Conservation (phyloP, 2,797 vertebrate genomes). For the Microhierax caerulescens region DNA sequence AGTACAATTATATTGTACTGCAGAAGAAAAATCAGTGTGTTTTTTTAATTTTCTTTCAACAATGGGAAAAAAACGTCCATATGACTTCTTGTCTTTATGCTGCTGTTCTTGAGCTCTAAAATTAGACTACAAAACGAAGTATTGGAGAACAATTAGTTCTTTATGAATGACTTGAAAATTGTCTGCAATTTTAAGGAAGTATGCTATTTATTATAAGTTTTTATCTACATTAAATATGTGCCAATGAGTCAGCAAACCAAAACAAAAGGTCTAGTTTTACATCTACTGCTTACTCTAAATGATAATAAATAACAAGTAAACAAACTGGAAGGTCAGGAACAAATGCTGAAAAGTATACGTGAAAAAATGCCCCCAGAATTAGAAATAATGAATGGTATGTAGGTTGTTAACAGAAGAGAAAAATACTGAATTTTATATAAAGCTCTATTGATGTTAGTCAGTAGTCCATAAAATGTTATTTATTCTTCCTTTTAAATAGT, state of each 20-base stretch:
- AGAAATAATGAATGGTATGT: not conserved
- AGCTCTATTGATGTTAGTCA: not conserved
- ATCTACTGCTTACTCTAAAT: not conserved
- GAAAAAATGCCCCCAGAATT: not conserved
- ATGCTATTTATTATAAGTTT: not conserved
- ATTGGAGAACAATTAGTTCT: not conserved
- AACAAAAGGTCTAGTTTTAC: not conserved
- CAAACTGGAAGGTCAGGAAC: not conserved
- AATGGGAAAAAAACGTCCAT: not conserved
- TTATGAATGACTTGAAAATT: not conserved
- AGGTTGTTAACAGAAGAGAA: not conserved
- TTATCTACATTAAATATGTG: not conserved
- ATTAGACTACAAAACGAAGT: not conserved
- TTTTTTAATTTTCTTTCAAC: not conserved
- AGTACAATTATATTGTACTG: not conserved
- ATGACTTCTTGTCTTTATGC: not conserved
- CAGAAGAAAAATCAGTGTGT: not conserved
- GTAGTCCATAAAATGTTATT: not conserved
- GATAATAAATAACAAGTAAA: not conserved
- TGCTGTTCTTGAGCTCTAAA: not conserved
- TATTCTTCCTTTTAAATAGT: not conserved
- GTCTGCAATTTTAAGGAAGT: not conserved
- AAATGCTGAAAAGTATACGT: not conserved
- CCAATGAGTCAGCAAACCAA: not conserved
- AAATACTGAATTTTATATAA: not conserved